phyloP scores from a whole-genome alignment of 2,113 vertebrate species.

The Excalfactoria chinensis region DNA sequence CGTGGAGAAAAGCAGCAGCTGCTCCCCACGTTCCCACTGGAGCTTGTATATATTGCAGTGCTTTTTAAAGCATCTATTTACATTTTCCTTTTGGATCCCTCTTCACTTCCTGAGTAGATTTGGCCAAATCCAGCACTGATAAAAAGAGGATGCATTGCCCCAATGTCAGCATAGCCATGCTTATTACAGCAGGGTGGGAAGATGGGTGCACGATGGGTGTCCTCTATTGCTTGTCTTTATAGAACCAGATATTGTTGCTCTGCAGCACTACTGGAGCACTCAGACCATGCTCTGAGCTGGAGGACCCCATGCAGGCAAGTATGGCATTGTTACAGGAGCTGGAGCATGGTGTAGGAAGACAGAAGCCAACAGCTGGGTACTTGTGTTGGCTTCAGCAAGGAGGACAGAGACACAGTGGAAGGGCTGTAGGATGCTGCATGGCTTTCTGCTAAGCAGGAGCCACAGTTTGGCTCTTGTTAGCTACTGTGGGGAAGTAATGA shows the following conservation, averaged over 20 bases:
- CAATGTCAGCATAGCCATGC: not conserved
- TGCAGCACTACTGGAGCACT: not conserved
- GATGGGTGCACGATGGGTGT: not conserved
- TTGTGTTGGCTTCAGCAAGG: not conserved
- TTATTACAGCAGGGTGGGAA: no score
- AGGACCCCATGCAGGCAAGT: not conserved
- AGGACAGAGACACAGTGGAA: not conserved
- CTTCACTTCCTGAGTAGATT: not conserved
- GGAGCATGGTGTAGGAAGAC: fast-evolving
- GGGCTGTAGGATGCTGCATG: not conserved
- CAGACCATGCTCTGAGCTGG: fast-evolving
- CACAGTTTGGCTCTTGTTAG: fast-evolving
- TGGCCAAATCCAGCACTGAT: not conserved
- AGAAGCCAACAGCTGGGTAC: not conserved
- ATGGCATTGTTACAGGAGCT: not conserved
- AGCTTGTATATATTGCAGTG: constrained; percentile 50
- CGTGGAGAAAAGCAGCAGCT: constrained; percentile 49
- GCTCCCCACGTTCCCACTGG: constrained; percentile 22
- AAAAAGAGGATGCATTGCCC: not conserved
- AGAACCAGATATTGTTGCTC: fast-evolving
- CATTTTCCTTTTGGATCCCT: constrained; percentile 32
- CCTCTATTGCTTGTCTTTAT: not conserved
- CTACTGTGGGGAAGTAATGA: not conserved
- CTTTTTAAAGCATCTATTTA: constrained; percentile 72
- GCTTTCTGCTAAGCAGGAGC: not conserved